These are phyloP conservation scores for Dendroctonus valens DNA, from an alignment of 1,140 invertebrate genomes.

Conservation along the genomic window DNA sequence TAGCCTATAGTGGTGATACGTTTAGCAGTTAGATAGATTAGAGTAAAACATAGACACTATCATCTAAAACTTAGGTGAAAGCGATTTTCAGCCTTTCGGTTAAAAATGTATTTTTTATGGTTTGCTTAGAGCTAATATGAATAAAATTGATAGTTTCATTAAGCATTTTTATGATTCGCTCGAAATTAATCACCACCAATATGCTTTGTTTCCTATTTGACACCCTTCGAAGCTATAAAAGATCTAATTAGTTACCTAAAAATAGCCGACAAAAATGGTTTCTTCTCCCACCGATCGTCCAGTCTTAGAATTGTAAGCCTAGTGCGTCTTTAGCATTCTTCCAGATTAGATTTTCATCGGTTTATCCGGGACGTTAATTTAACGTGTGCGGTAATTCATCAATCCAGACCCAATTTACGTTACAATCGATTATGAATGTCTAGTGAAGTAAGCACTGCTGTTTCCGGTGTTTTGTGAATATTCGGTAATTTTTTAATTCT, in stretches of 20 bases:
- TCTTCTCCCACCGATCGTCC: slow-evolving; percentile 13
- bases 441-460: no score
- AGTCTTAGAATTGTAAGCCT: background rate
- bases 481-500: no score
- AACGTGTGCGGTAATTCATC: background rate
- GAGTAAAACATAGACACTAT: background rate
- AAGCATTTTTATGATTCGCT: background rate
- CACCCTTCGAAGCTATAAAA: slow-evolving; percentile 16
- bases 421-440: no score
- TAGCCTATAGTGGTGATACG: no score
- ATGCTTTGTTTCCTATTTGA: background rate
- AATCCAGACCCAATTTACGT: background rate
- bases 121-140: background rate
- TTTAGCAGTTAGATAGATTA: background rate
- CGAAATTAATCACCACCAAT: background rate
- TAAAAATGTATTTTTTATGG: background rate
- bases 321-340: background rate
- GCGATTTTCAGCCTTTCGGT: no score
- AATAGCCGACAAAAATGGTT: slow-evolving; percentile 8
- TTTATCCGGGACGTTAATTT: background rate
- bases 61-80: no score
- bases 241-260: slow-evolving; percentile 8
- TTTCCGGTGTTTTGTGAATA: no score
- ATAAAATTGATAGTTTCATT: background rate
- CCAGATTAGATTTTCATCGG: slow-evolving; percentile 8